Evolutionary conservation across 1,140 invertebrate genomes (phyloP), one percentile per base, ranked within the genome.

Genomic region (Ericerus pela): DNA sequence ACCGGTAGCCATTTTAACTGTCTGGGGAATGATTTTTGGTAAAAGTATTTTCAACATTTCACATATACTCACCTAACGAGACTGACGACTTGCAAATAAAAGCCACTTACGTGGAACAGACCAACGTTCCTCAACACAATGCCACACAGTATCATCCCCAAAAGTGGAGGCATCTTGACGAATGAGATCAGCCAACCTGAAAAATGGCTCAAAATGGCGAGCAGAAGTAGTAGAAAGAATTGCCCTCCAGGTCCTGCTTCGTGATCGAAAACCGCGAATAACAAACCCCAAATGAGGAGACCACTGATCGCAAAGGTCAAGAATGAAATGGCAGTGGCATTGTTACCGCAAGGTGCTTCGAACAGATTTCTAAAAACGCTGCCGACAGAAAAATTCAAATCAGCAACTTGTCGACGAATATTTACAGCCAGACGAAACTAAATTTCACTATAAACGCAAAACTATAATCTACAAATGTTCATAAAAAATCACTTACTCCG

Each of bases 141-240:
- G 14, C 65, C 65, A 8, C 62, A 59, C 18, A 65, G 55, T 24
- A 66, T 51, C 65, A 66, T 66, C 10, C 65, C 65, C 0, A 66
- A 56, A 4, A 66, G 55, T 2, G 65, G 61, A 1, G 65, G 65
- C 2, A 66, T 41, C 6, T 57, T 27, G 0, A 58, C 28, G 3
- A 61, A 24, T 24, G 41, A 47, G 12, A 47, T 24, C 16, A 47
- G 26, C 41, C 41, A 47, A 5, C 41, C 20, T 18, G 10, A 20
- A 20, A 47, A 2, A 24, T 22, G 20, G 16, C 41, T 47, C 20
- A 24, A 2, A 24, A 47, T 22, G 10, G 14, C 16, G 22, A 47
- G 16, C 26, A 47, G 2, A 20, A 47, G 22, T 10, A 47, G 16
- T 16, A 5, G 2, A 24, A 47, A 47, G 16, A 47, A 16, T 47